Evolutionary conservation across 2,888 invertebrate genomes (phyloP), one percentile per base, ranked within the genome.

Genomic region (Melolontha melolontha): DNA sequence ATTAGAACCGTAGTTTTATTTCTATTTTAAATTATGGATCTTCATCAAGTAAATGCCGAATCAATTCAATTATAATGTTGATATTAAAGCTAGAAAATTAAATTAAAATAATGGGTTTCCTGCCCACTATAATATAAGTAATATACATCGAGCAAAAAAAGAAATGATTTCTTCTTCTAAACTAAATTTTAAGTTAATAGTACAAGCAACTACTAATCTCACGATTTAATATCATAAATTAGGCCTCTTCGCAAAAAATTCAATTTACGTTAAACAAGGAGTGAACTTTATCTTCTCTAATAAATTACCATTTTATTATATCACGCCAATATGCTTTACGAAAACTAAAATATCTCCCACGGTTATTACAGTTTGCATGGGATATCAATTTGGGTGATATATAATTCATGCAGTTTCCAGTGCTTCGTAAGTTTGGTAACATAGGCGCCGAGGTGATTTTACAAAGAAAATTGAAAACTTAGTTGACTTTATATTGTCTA

Each of bases 381-480:
- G 59, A 59, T 59, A 59, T 59, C 59, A 59, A 59, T 59, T 50
- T 50, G 34, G 50, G 42, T 52, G 41, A 52, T 64, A 52, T 64
- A 64, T 64, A 64, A 64, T 64, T 64, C 52, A 64, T 64, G 52
- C 41, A 44, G 41, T 12, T 8, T 52, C 51, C 50, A 27, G 42
- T 41, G 42, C 44, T 14, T 27, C 44, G 44, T 17, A 59, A 59
- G 59, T 59, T 59, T 14, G 64, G 70, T 64, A 73, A 73, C 72
- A 70, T 59, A 68, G 73, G 72, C 72, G 71, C 74, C 72, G 72
- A 75, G 75, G 75, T 75, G 75, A 76, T 75, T 76, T 75, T 73
- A 66, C 69, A 73, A 73, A 75, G 76, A 74, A 77, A 77, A 77
- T 77, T 77, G 77, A 75, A 77, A 77, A 77, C 76, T 77, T 77